Base-by-base conservation (phyloP, 1,140 invertebrate genomes). In the Cotesia typhae region DNA sequence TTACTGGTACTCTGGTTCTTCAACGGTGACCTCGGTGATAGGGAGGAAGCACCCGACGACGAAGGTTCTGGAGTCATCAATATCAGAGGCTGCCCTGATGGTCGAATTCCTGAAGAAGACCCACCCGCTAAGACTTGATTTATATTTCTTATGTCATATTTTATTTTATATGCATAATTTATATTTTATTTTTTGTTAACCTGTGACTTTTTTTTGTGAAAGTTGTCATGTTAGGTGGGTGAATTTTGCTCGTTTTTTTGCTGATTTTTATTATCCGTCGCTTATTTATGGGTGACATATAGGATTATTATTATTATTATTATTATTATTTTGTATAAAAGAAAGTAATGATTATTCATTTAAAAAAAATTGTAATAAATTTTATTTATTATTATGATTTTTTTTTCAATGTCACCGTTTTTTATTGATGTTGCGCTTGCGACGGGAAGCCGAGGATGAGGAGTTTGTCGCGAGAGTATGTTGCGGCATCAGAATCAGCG, bases 31-130 rank as follows among this genome's bases (percentile, higher is more conserved):
- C 35, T 64, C 17, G 60, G 70, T 38, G 38, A 65, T 37, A 52
- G 17, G 36, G 59, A 41, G 2, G 53, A n/a, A 14, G n/a, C 17
- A 9, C 3, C 17, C 1, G 57, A 20, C 28, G 60, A 35, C 20
- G 60, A 55, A 14, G 70, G 70, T 17, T 71, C 60, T 51, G 60
- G n/a, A 6, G 17, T 6, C 57, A 70, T 70, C 57, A 70, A 17
- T 17, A 70, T 20, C 47, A 93, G 83, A 41, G 92, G 92, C 79
- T 93, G 92, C 78, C 92, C 92, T 81, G 93, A 94, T 51, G 92
- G 91, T 83, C 92, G 89, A 75, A 90, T 91, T 75, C 90, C 90
- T 65, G 90, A 90, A 82, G 82, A 80, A 3, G 81, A 84, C 77
- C 81, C 82, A 36, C 82, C 82, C 28, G 57, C 37, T 70, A 51